Evolutionary conservation across 2,113 vertebrate species (phyloP).

Genomic region (Eurystomus gularis): DNA sequence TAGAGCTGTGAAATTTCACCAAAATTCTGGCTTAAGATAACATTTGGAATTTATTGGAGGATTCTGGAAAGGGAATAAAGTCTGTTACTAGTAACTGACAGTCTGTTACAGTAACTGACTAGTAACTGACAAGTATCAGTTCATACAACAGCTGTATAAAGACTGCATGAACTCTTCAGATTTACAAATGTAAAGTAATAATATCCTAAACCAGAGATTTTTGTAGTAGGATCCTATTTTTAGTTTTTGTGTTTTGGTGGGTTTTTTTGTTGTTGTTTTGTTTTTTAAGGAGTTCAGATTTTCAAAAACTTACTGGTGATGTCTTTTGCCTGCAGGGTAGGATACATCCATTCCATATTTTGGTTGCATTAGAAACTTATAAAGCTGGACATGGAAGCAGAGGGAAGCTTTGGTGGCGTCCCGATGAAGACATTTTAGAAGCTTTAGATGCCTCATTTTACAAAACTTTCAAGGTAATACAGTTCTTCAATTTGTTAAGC

Average conservation of each 20-base stretch:
- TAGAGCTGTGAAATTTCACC: background rate
- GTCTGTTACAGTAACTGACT: too few relatives aligned
- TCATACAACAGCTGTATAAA: background rate
- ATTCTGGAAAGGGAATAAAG: background rate
- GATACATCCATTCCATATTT: conserved; percentile 87
- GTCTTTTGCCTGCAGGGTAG: conserved; percentile 74
- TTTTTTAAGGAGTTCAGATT: background rate
- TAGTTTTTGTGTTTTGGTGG: background rate
- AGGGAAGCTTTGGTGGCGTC: conserved; percentile 89
- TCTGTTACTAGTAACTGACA: background rate
- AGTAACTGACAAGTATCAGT: background rate
- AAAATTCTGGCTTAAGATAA: background rate
- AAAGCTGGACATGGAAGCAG: conserved; percentile 85
- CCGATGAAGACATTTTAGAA: conserved; percentile 83
- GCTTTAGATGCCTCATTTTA: conserved; percentile 89
- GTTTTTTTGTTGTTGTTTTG: background rate
- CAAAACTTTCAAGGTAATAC: conserved; percentile 84
- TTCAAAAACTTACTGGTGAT: background rate
- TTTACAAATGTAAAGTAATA: background rate
- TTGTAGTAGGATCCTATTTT: background rate
- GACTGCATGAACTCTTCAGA: background rate
- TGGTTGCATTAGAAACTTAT: conserved; percentile 87
- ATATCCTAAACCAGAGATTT: background rate
- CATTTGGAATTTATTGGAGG: background rate
- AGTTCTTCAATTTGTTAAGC: background rate